Evolutionary conservation across 2,113 vertebrate species (phyloP).

Genomic region (Pachycephala philippinensis): DNA sequence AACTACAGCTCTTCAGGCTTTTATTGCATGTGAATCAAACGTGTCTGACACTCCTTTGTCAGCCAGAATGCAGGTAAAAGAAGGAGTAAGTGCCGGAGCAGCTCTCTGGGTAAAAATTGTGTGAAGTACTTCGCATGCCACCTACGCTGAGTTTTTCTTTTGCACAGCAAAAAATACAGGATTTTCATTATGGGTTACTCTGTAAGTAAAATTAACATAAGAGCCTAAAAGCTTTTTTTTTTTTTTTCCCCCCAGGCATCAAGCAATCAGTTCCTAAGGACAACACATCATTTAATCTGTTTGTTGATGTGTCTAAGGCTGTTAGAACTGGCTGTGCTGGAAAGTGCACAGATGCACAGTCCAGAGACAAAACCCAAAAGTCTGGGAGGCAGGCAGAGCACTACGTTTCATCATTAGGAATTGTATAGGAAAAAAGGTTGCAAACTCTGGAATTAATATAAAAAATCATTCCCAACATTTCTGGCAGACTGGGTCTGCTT

Average conservation of each 20-base stretch:
- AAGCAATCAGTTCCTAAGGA: neutral
- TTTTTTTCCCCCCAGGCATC: neutral
- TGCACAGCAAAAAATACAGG: neutral
- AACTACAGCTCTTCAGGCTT: neutral
- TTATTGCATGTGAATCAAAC: neutral
- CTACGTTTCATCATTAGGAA: neutral
- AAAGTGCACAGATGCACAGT: neutral
- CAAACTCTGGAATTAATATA: neutral
- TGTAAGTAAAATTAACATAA: neutral
- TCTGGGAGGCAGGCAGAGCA: neutral
- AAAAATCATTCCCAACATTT: neutral
- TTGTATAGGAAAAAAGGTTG: neutral
- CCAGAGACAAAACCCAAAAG: neutral
- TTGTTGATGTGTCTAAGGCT: neutral
- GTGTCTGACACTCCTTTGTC: neutral
- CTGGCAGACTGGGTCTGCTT: neutral
- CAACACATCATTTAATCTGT: neutral
- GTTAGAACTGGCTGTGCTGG: neutral
- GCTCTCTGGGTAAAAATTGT: neutral
- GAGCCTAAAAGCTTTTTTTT: neutral
- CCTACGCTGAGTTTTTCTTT: neutral
- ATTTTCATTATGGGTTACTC: neutral
- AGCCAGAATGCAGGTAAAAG: neutral
- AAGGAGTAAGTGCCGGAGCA: neutral
- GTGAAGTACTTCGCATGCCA: neutral